Evolutionary conservation across 2,888 invertebrate species (phyloP).

Genomic region (Lumbricus terrestris): DNA sequence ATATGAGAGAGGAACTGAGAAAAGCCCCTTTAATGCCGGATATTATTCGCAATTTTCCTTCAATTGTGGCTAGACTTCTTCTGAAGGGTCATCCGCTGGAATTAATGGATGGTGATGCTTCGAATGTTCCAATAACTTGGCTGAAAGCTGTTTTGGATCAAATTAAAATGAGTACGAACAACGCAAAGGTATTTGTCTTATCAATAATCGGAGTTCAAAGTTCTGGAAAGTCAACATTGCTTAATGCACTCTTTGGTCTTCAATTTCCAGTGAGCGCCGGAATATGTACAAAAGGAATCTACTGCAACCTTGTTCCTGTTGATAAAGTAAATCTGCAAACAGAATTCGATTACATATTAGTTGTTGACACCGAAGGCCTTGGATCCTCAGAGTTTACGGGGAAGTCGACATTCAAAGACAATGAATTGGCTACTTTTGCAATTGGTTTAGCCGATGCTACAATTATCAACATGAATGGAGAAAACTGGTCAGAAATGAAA

Average conservation of each 20-base stretch:
- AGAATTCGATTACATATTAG: not conserved
- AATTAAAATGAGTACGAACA: not conserved
- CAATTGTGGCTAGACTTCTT: not conserved
- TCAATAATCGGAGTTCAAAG: not conserved
- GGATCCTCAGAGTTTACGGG: not conserved
- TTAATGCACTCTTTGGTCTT: not conserved
- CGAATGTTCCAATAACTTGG: not conserved
- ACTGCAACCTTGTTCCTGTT: not conserved
- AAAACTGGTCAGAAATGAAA: not conserved
- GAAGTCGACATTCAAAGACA: not conserved
- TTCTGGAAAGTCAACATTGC: slow-evolving; percentile 5
- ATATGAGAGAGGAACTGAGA: not conserved
- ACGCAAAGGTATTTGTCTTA: not conserved
- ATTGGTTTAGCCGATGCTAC: not conserved
- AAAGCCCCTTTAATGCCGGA: not conserved
- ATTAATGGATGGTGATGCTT: not conserved
- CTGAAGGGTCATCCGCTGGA: not conserved
- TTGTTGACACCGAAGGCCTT: not conserved
- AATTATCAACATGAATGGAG: not conserved
- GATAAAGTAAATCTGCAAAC: not conserved
- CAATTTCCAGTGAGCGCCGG: not conserved
- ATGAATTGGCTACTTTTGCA: not conserved
- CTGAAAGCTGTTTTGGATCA: not conserved
- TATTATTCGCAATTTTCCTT: not conserved
- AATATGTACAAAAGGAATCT: not conserved